Conservation (phyloP, 2,113 vertebrate species). For the Pseudorhombus dupliciocellatus region DNA sequence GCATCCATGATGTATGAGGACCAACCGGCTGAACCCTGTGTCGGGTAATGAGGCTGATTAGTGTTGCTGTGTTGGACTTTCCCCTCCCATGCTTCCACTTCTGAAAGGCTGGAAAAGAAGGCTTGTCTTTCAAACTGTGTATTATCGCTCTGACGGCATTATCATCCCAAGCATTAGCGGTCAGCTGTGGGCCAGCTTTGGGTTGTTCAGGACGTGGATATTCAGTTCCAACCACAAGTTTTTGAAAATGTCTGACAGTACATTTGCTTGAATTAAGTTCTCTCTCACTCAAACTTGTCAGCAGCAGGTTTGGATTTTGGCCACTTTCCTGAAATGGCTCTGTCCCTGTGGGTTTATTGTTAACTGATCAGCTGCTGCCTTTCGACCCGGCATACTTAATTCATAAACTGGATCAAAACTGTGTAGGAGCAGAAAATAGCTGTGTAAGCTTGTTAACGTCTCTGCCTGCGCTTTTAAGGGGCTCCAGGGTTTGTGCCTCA, state of each 20-base stretch:
- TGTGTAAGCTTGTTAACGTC: slow-evolving; percentile 30
- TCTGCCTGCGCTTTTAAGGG: slow-evolving; percentile 1
- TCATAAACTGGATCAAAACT: slow-evolving; percentile 6
- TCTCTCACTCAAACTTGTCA: not conserved
- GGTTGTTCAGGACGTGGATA: too few species aligned
- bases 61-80: too few species aligned
- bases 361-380: slow-evolving; percentile 23
- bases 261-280: not conserved
- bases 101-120: too few species aligned
- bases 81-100: too few species aligned
- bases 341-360: slow-evolving; percentile 10
- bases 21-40: too few species aligned
- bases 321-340: not conserved
- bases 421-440: slow-evolving; percentile 3
- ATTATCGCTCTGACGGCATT: too few species aligned
- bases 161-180: too few species aligned
- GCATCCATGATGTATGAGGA: too few species aligned
- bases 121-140: too few species aligned
- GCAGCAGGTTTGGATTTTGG: not conserved
- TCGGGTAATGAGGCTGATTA: too few species aligned
- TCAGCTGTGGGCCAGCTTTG: too few species aligned
- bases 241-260: not conserved
- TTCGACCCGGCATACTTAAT: slow-evolving; percentile 21
- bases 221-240: too few species aligned
- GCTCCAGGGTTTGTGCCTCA: slow-evolving; percentile 13